Conservation (phyloP, 2,888 invertebrate species). For the Rhagium mordax region DNA sequence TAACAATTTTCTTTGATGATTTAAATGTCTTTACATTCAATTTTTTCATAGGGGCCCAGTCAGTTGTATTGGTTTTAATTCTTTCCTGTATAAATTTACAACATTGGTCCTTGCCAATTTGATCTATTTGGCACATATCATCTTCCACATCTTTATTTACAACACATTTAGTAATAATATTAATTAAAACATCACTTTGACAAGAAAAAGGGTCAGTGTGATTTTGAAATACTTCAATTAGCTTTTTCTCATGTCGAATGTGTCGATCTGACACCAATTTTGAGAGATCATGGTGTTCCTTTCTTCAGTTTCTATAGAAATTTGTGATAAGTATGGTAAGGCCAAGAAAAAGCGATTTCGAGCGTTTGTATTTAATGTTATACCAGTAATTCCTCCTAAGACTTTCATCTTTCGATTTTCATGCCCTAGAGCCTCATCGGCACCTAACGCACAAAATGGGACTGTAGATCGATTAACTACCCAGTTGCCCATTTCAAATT, state of each 20-base stretch:
- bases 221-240: background rate
- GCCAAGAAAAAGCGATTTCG: background rate
- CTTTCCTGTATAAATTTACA: background rate
- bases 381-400: background rate
- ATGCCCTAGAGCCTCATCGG: background rate
- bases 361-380: background rate
- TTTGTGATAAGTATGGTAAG: background rate
- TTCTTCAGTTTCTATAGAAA: background rate
- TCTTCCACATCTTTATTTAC: background rate
- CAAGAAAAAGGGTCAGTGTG: background rate
- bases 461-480: background rate
- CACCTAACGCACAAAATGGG: background rate
- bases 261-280: background rate
- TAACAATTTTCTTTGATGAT: background rate
- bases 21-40: background rate
- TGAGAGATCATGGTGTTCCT: background rate
- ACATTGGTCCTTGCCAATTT: background rate
- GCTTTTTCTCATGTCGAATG: background rate
- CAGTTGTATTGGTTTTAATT: background rate
- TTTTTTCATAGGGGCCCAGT: background rate
- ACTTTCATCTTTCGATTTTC: background rate
- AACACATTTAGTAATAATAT: background rate
- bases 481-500: background rate
- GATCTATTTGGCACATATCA: background rate
- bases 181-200: background rate